Percentiles rank a stretch among this genome's conserved stretches.
phyloP scores from a whole-genome alignment of 2,797 vertebrate species.

The Enteromius treurensis region DNA sequence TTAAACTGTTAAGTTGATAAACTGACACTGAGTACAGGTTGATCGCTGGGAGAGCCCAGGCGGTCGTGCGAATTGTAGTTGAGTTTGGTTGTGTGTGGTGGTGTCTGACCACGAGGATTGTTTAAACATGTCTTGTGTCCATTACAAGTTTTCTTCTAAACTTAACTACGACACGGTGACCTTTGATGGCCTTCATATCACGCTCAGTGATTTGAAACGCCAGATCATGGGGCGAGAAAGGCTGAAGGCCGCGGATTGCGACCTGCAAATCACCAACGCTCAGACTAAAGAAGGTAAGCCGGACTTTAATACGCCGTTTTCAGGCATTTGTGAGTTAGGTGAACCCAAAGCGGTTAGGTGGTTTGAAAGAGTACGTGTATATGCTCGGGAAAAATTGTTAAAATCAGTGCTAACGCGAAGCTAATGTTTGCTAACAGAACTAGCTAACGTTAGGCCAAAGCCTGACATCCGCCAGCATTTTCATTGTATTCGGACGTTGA shows the following conservation, averaged over 20 bases:
- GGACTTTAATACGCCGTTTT: neutral
- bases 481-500: neutral
- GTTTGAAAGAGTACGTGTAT: too few relatives aligned
- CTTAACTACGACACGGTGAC: constrained; percentile 96
- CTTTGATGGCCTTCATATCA: constrained; percentile 92
- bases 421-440: neutral
- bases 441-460: neutral
- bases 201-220: constrained; percentile 91
- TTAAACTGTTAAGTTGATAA: constrained; percentile 38
- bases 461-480: neutral
- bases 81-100: constrained; percentile 52
- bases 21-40: constrained; percentile 32
- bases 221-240: constrained; percentile 96
- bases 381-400: neutral
- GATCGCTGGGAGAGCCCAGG: constrained; percentile 39
- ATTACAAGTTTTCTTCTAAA: constrained; percentile 98
- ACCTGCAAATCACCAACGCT: constrained; percentile 95
- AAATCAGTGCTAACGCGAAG: neutral
- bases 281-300: constrained; percentile 94
- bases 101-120: constrained; percentile 40
- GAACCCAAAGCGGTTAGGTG: neutral
- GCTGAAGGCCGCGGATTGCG: constrained; percentile 92
- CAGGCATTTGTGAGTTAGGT: neutral
- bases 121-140: constrained; percentile 89
- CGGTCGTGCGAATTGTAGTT: constrained; percentile 39